Evolutionary conservation across 2,888 invertebrate genomes (phyloP).

Genomic region (Plagiodera versicolora): DNA sequence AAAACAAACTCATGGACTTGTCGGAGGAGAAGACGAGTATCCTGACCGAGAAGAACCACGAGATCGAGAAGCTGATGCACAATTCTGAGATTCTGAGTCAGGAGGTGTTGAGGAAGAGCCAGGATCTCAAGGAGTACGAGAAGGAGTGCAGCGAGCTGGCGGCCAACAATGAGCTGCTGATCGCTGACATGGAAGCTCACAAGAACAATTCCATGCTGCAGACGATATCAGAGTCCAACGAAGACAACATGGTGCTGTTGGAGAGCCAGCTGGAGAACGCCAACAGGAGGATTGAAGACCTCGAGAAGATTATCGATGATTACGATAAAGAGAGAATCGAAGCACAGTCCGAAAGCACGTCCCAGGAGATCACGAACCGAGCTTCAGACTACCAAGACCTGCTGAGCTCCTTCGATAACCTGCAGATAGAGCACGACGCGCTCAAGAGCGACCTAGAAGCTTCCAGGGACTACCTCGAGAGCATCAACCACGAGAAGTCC

Average conservation of each 20-base stretch:
- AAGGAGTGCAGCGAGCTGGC: conserved; percentile 67
- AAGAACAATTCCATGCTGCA: conserved; percentile 68
- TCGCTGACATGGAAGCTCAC: conserved; percentile 65
- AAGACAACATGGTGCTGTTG: conserved; percentile 66
- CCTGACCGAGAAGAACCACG: conserved; percentile 49
- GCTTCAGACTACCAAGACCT: conserved; percentile 43
- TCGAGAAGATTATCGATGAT: conserved; percentile 48
- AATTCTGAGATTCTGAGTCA: conserved; percentile 50
- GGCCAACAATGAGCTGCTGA: conserved; percentile 71
- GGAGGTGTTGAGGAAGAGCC: conserved; percentile 48
- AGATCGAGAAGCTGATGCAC: conserved; percentile 51
- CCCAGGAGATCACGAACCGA: conserved; percentile 26
- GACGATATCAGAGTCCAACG: conserved; percentile 72
- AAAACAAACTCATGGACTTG: conserved; percentile 61
- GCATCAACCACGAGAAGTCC: conserved; percentile 42
- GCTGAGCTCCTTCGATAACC: conserved; percentile 35
- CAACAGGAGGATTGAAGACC: conserved; percentile 49
- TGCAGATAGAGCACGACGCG: conserved; percentile 36
- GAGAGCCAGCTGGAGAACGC: conserved; percentile 65
- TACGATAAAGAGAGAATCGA: conserved; percentile 17
- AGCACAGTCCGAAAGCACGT: conserved; percentile 12
- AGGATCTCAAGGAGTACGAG: conserved; percentile 57
- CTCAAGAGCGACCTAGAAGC: conserved; percentile 50
- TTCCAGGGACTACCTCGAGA: conserved; percentile 60
- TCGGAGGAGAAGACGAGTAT: conserved; percentile 56